These are phyloP conservation scores for Pollenia angustigena DNA, from an alignment of 2,888 invertebrate genomes.

Conservation along the genomic window DNA sequence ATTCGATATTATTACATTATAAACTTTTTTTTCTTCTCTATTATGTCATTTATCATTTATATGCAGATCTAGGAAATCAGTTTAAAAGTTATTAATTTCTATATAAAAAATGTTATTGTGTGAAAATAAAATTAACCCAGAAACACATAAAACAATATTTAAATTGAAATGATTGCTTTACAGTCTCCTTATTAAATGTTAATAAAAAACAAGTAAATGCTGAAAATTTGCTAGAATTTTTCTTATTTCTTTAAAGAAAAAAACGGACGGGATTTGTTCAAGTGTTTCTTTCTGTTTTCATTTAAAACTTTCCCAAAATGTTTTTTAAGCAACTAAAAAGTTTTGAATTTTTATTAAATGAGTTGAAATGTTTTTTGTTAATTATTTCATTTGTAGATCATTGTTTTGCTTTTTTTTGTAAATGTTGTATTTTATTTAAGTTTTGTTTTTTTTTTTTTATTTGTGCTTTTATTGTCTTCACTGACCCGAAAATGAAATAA, in stretches of 20 bases:
- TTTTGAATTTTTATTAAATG: conserved; percentile 13
- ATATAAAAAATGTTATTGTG: background rate
- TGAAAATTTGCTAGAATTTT: background rate
- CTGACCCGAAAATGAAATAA: conserved; percentile 63
- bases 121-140: conserved; percentile 42
- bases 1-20: conserved; percentile 48
- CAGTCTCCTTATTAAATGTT: conserved; percentile 5
- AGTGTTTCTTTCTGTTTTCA: background rate
- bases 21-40: conserved; percentile 9
- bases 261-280: background rate
- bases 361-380: conserved; percentile 48
- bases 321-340: conserved; percentile 6
- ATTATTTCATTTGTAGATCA: conserved; percentile 61
- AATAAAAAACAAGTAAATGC: background rate
- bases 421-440: background rate
- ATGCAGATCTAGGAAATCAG: conserved; percentile 52
- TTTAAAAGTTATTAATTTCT: background rate
- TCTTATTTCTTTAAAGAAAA: conserved; percentile 2
- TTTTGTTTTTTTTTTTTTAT: conserved; percentile 17
- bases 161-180: conserved; percentile 3
- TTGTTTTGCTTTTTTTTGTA: background rate
- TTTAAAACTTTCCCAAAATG: conserved; percentile 35
- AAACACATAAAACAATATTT: conserved; percentile 41
- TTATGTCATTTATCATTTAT: conserved; percentile 47
- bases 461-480: conserved; percentile 52